Percentiles rank a stretch among this genome's conserved stretches.
Evolutionary conservation across 1,140 invertebrate species (phyloP).

Genomic region (Drosophila serrata): DNA sequence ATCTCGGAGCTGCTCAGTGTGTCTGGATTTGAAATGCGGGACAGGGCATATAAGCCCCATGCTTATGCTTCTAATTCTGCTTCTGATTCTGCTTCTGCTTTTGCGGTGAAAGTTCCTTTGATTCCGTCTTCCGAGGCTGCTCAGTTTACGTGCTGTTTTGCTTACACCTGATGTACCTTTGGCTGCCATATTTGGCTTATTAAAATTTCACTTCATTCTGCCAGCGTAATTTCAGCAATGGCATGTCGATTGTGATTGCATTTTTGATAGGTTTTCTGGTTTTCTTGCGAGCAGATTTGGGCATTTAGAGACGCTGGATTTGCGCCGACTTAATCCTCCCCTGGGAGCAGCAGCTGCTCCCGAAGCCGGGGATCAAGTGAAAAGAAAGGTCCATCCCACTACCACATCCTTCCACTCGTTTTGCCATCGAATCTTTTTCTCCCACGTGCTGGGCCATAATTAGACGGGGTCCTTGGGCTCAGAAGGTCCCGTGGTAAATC

Average conservation of each 20-base stretch:
- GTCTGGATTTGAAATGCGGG: slow-evolving; percentile 6
- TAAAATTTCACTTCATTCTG: slow-evolving; percentile 51
- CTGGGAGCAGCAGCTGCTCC: slow-evolving; percentile 10
- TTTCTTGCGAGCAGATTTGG: slow-evolving; percentile 3
- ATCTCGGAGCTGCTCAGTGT: slow-evolving; percentile 3
- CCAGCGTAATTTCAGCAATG: slow-evolving; percentile 14
- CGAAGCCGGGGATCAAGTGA: slow-evolving; percentile 12
- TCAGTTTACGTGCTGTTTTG: slow-evolving; percentile 37
- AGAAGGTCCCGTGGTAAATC: slow-evolving; percentile 53
- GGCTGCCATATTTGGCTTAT: slow-evolving; percentile 63
- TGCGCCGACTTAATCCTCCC: slow-evolving; percentile 8
- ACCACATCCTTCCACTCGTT: slow-evolving; percentile 15
- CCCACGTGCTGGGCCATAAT: slow-evolving; percentile 67
- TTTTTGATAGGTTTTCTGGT: slow-evolving; percentile 15
- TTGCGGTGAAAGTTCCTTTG: slow-evolving; percentile 21
- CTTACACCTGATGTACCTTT: slow-evolving; percentile 42
- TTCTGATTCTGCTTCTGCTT: neutral
- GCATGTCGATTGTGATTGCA: slow-evolving; percentile 23
- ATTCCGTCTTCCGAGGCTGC: slow-evolving; percentile 45
- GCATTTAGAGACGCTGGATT: slow-evolving; percentile 8
- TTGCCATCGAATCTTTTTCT: slow-evolving; percentile 8
- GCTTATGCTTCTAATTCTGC: slow-evolving; percentile 4
- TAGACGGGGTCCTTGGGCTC: slow-evolving; percentile 33
- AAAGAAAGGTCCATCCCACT: slow-evolving; percentile 1
- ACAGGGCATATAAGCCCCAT: slow-evolving; percentile 18